Conservation (phyloP, 2,113 vertebrate species). For the Acinonyx jubatus region DNA sequence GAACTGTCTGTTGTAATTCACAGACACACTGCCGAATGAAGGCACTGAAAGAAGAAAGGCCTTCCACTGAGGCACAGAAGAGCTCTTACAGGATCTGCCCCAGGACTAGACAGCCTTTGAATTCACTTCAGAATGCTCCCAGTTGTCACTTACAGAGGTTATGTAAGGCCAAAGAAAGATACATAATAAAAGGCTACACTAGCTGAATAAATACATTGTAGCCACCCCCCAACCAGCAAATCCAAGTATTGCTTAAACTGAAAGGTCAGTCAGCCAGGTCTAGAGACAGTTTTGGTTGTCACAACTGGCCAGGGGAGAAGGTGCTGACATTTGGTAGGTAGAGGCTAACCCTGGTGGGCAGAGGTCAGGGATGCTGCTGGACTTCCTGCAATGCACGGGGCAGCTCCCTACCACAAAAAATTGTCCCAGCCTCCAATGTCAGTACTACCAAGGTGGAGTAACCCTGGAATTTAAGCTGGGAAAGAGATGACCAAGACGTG, state of each 20-base stretch:
- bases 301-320: not conserved
- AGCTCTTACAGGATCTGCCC: not conserved
- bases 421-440: not conserved
- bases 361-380: not conserved
- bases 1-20: slow-evolving; percentile 51
- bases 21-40: slow-evolving; percentile 44
- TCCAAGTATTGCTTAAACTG: slow-evolving; percentile 6
- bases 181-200: not conserved
- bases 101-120: slow-evolving; percentile 18
- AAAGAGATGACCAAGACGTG: not conserved
- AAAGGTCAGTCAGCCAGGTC: not conserved
- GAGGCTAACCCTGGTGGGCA: not conserved
- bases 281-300: not conserved
- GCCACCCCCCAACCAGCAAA: not conserved
- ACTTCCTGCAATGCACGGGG: not conserved
- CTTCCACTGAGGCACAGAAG: slow-evolving; percentile 43
- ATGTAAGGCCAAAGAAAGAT: not conserved
- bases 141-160: slow-evolving; percentile 46
- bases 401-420: not conserved
- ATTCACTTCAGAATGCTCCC: slow-evolving; percentile 40
- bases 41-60: slow-evolving; percentile 19
- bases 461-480: not conserved
- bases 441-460: not conserved
- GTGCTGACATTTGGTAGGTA: not conserved
- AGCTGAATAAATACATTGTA: slow-evolving; percentile 47